Evolutionary conservation across 2,888 invertebrate genomes (phyloP), one percentile per base, ranked within the genome.

Genomic region (Homarus gammarus): DNA sequence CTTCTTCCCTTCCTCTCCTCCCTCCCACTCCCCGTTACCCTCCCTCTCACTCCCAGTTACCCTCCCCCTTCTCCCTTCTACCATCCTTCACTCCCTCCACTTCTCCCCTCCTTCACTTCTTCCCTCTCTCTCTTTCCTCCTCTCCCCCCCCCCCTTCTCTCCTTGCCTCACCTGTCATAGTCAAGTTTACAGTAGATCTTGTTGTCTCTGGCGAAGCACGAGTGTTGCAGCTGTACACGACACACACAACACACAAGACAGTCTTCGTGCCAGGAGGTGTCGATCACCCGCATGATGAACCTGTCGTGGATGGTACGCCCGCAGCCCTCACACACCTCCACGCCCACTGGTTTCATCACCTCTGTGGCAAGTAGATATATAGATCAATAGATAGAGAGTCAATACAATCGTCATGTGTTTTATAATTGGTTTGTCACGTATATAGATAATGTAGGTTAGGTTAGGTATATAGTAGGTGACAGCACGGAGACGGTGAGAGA

Each of bases 141-240:
- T 33, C 33, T 56, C 51, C 15, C 2, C 27, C 33, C 61, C 6
- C 38, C n/a, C 61, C 36, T 38, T 6, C 61, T n/a, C 61, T 79
- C 68, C 36, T n/a, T 22, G 5, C 27, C 92, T 84, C 61, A 92
- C 98, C 97, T 97, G 95, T 99, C 98, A 94, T 99, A 99, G 94
- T 99, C 99, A 91, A 97, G 96, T 94, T 98, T 98, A 95, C 99
- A 99, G 95, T 98, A 99, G 83, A 99, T 95, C 94, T 98, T 98
- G 93, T 98, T 96, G 93, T 98, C 98, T 92, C 98, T 96, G 86
- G 97, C 97, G 95, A 98, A 99, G 95, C 99, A 99, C 92, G 98
- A 98, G 94, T 98, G 97, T 87, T 96, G 96, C 88, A 99, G 96
- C 33, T 97, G 97, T 88, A 96, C 95, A 92, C 98, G 97, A 94